Evolutionary conservation across 2,888 invertebrate genomes (phyloP), one percentile per base, ranked within the genome.

Genomic region (Cheilosia soror): DNA sequence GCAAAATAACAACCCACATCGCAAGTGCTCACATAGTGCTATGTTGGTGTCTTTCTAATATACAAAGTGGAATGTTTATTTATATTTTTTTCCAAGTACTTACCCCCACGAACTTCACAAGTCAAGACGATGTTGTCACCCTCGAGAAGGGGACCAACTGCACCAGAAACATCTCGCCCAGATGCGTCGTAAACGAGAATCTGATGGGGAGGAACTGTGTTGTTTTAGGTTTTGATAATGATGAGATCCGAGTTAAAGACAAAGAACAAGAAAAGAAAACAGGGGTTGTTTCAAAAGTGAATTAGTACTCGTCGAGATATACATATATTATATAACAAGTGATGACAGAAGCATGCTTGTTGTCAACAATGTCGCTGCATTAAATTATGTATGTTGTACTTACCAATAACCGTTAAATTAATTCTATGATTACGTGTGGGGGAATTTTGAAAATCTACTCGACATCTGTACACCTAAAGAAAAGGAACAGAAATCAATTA

Each of bases 51-150:
- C 51, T 15, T 76, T 40, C 33, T 80, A 58, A 69, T 75, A 37
- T 57, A 69, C 60, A 31, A 47, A 58, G 55, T 69, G 40, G 31
- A 40, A 57, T 63, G 53, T 42, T 37, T 44, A 44, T 78, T 65
- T 60, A 47, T 65, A 40, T 57, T 47, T 62, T 72, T 47, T 62
- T 65, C 51, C 6, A 27, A 40, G 88, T 88, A 92, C 95, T 95
- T 94, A 97, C 97, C 97, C 89, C 97, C 97, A 89, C 96, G 94
- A 80, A 97, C 97, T 94, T 97, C 96, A 91, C 97, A 97, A 86
- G 96, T 96, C 84, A 98, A 93, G 42, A 96, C 94, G 88, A 97
- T 93, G 88, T 96, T 96, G 85, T 96, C 94, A 40, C 96, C 96
- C 93, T 97, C 97, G 90, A 96, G 95, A 89, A 97, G 94, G 57